Evolutionary conservation across 2,113 vertebrate genomes (phyloP).

Genomic region (Anoplopoma fimbria): DNA sequence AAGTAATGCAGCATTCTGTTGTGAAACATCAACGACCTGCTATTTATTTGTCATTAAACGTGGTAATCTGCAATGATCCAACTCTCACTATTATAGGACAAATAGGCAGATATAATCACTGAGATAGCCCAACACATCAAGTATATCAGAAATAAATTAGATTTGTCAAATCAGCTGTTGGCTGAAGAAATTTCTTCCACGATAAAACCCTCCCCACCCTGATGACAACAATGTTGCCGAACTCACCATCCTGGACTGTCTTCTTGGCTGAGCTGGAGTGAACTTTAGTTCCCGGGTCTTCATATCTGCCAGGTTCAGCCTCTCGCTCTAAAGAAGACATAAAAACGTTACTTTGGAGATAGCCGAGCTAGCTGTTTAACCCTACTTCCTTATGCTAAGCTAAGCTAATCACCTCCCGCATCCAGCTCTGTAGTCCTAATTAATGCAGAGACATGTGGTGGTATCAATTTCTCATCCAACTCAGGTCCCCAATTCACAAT

Average conservation of each 20-base stretch:
- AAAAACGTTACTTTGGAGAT: not conserved
- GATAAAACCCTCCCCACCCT: not conserved
- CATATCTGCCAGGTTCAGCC: slow-evolving; percentile 51
- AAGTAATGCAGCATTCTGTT: slow-evolving; percentile 12
- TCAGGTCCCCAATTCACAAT: not conserved
- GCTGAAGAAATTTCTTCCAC: not conserved
- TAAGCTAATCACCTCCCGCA: not conserved
- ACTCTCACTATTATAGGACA: not conserved
- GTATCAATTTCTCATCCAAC: not conserved
- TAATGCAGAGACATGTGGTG: not conserved
- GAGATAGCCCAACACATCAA: not conserved
- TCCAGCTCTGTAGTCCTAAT: not conserved
- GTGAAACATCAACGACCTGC: not conserved
- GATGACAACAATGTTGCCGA: not conserved
- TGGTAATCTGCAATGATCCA: slow-evolving; percentile 9
- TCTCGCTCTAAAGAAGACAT: slow-evolving; percentile 47
- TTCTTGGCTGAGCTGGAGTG: slow-evolving; percentile 56
- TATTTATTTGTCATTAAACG: slow-evolving; percentile 13
- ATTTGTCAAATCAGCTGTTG: slow-evolving; percentile 6
- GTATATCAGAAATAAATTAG: not conserved
- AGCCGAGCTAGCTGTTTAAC: not conserved
- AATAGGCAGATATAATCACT: not conserved
- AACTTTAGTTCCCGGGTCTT: slow-evolving; percentile 50
- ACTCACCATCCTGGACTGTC: slow-evolving; percentile 70
- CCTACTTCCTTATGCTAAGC: not conserved